Base-by-base conservation (phyloP, 2,797 vertebrate species). In the Gorsachius magnificus region DNA sequence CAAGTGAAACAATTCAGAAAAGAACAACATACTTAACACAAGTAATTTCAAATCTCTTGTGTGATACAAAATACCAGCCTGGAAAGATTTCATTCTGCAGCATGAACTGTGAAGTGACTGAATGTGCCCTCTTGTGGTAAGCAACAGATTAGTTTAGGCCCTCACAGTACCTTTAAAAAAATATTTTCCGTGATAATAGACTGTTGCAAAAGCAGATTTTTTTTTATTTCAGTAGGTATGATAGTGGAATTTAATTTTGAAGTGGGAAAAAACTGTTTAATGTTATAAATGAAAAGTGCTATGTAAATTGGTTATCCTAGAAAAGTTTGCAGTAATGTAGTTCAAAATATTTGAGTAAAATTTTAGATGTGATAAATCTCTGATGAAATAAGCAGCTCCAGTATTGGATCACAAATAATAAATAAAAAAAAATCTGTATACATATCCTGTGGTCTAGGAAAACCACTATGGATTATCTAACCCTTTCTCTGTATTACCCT, bases 61-160 rank as follows among this genome's bases (percentile, higher is more conserved):
- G 95, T 69, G 93, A 93, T 81, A 96, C n/a, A 92, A 83, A 90
- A 96, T 95, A 96, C 56, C 87, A 95, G 84, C 88, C 86, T 95
- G 96, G 95, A 97, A 97, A 95, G 89, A 96, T 87, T 96, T 97
- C 84, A 90, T 89, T 87, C 95, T 96, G 91, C 93, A 94, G 78
- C 93, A 87, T 28, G 43, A 97, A 94, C 95, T 93, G 97, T 95
- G 96, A 94, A 96, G 94, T 96, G 97, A 97, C 92, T 97, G 96
- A 95, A 97, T 89, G 90, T 97, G 98, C 98, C 98, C 98, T 98
- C 98, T 98, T 98, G 98, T 98, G 98, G 98, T 96, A 94, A 94
- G 87, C 83, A 89, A 92, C 66, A 72, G 82, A 95, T 71, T 64
- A 80, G 26, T 74, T 89, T 22, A 89, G 58, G 85, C 43, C 18